Evolutionary conservation across 2,113 vertebrate genomes (phyloP), one percentile per base, ranked within the genome.

Genomic region (Sorex araneus): DNA sequence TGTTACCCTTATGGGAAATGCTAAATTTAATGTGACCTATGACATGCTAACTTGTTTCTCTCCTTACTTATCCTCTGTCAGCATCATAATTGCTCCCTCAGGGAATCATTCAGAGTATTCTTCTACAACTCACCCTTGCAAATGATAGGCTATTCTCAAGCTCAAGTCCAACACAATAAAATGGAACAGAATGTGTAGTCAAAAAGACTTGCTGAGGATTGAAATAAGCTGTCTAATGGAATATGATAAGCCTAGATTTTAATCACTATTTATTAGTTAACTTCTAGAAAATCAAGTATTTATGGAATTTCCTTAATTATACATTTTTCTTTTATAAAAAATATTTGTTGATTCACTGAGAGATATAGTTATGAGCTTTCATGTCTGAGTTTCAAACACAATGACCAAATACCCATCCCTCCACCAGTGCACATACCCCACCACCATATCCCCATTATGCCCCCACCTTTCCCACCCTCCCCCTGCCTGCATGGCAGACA

Each of bases 21-120:
- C 21, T 89, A 75, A 94, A 87, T 89, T 57, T 88, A 90, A 88
- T 64, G 91, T 89, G 83, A 95, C 82, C 70, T 93, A 34, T 94
- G 91, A 83, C 92, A 89, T 74, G 81, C 32, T 36, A 43, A 40
- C 19, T 70, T 93, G 57, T 81, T 87, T 84, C 57, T 93, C n/a
- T 70, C 93, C 66, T 73, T 85, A 78, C 74, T 91, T 87, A 82
- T 28, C 6, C 13, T 87, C 88, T 70, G 92, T 77, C 82, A 90
- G 81, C 85, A 85, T 93, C 87, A 67, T 94, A 97, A 77, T 94
- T 95, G 88, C 76, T 95, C 71, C 86, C 90, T 95, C 47, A 90
- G 89, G 93, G 91, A 95, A 92, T 90, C 69, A 67, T n/a, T 92
- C 50, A 21, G 8, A 18, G 63, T 80, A 34, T 86, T 90, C 57